Base-by-base conservation (phyloP, 2,113 vertebrate species). In the Hyaena hyaena region DNA sequence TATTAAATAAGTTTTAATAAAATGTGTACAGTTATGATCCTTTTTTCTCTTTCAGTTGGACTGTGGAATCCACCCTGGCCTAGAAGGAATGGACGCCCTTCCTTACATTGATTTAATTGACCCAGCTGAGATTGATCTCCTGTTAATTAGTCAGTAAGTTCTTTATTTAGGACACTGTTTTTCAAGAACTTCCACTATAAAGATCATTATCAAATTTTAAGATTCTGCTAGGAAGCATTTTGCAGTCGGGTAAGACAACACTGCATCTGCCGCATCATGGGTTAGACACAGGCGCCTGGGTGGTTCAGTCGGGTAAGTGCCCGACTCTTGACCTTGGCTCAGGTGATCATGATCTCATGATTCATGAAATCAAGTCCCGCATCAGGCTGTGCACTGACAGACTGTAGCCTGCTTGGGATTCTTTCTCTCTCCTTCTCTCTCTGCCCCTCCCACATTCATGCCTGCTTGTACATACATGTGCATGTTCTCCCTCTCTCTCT, bases 21-120 rank as follows among this genome's bases (percentile, higher is more conserved):
- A 65, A 58, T 4, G 10, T 58, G 61, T 45, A 61, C 65, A 63
- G 14, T 1, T 84, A 0, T 97, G 87, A 92, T 7, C 90, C 85
- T 4, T 14, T 80, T 69, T 2, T 55, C 92, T 98, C 61, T 68
- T 97, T 43, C 97, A 99, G 99, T 98, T 99, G 98, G 99, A 99
- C 83, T 99, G 99, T 98, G 99, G 99, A 77, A 99, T 99, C 98
- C 99, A 99, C 95, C 99, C 99, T 88, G 99, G 99, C 19, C 97
- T 99, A 63, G 99, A 99, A 98, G 99, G 99, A 98, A 99, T 99
- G 99, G 99, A 99, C 45, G 99, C 99, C 1, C 99, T 99, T 93
- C 99, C 99, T 8, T 99, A 99, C 77, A 99, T 99, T 66, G 99
- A 99, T 96, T 98, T 99, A 98, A 99, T 99, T 66, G 99, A 99